Base-by-base conservation (phyloP, 2,888 invertebrate genomes). In the Ceriagrion tenellum region DNA sequence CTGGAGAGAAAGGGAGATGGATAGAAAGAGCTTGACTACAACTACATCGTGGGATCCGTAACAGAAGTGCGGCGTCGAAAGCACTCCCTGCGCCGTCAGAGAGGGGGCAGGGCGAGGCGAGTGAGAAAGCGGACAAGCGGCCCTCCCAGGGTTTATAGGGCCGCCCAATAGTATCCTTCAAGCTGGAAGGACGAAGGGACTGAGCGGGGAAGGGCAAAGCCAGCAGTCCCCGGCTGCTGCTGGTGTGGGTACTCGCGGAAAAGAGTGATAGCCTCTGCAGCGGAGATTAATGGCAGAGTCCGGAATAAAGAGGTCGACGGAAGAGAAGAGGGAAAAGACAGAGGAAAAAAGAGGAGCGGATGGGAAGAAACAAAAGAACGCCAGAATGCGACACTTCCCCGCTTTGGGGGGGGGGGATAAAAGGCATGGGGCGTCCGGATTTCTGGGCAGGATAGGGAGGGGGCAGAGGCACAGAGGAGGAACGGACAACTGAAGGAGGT, bases 241-340 rank as follows among this genome's bases (percentile, higher is more conserved):
- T 23, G 26, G n/a, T 16, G 89, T 26, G 47, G n/a, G n/a, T 20
- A 23, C 55, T 26, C 55, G 89, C 47, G 55, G 26, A 47, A 59
- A 89, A 89, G 89, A 89, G 55, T 55, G 47, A 89, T 89, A 55
- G 89, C 89, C 89, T 47, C 89, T n/a, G 89, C 89, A 89, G 89
- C 55, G 89, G 55, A 55, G 55, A 55, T 55, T 55, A 89, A 55
- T 47, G 89, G 89, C 47, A n/a, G n/a, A 89, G 55, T 16, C 18
- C n/a, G 55, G 55, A 55, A 47, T 81, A 81, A 81, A 81, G 81
- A 81, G 89, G 55, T 89, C 55, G 47, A 23, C 40, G 88, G 47
- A 88, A 88, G 88, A 30, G 13, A 26, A 89, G 55, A 12, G 26
- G 40, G 89, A 8, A 47, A 47, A 47, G 47, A 40, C 1, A 88